Conservation (phyloP, 2,113 vertebrate species). For the Psophia crepitans region DNA sequence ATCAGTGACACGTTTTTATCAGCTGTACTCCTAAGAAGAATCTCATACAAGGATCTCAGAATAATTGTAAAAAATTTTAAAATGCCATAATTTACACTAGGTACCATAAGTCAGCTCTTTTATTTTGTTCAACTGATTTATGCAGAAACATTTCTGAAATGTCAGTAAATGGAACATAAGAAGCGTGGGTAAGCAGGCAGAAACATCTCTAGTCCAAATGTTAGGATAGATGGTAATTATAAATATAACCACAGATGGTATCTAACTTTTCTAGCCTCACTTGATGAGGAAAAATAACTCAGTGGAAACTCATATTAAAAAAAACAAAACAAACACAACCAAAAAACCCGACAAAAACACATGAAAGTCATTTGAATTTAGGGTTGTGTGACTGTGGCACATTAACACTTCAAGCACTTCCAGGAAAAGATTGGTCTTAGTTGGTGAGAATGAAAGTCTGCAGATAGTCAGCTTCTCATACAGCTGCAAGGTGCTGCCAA, state of each 20-base stretch:
- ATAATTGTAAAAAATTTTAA: not conserved
- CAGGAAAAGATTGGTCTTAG: not conserved
- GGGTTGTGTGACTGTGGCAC: not conserved
- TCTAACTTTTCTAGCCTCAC: conserved; percentile 32
- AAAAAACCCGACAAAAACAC: not conserved
- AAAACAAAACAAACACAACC: not conserved
- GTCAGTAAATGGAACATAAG: conserved; percentile 54
- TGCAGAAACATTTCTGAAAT: conserved; percentile 41
- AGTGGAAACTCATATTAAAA: not conserved
- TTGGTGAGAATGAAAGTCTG: not conserved
- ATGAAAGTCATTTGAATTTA: not conserved
- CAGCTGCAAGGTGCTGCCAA: not conserved
- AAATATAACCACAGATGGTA: conserved; percentile 57
- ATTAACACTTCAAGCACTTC: not conserved
- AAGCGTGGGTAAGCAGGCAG: conserved; percentile 54
- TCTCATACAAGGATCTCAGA: not conserved
- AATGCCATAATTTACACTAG: not conserved
- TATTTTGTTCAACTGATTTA: not conserved
- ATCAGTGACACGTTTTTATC: not conserved
- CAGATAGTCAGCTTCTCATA: not conserved
- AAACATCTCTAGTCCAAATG: conserved; percentile 39
- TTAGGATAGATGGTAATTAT: conserved; percentile 45
- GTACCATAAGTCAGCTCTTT: not conserved
- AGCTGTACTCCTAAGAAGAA: not conserved
- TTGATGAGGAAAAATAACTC: conserved; percentile 26